A percentile compares a stretch with the other conserved stretches of the same genome.
phyloP scores from a whole-genome alignment of 2,888 invertebrate genomes.

The Xestia c-nigrum region DNA sequence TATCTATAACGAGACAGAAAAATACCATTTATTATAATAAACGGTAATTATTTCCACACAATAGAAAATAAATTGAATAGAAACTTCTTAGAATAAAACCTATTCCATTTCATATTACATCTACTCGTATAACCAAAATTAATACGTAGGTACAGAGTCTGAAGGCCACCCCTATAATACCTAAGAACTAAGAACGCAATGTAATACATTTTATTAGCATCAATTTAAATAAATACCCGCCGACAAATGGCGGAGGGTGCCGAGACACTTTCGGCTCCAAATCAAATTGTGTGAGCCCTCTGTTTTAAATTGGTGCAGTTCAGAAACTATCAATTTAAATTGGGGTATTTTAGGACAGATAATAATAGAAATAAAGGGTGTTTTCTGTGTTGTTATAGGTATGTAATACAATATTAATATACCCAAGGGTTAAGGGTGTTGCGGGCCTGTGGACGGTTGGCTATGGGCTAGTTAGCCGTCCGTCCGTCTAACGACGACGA shows the following conservation, averaged over 20 bases:
- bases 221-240: conserved; percentile 68
- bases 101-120: conserved; percentile 18
- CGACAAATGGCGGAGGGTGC: conserved; percentile 52
- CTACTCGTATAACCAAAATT: conserved; percentile 27
- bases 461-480: too few relatives aligned
- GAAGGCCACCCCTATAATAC: conserved; percentile 28
- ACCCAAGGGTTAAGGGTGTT: neutral
- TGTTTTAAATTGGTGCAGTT: conserved; percentile 53
- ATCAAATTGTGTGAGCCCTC: conserved; percentile 58
- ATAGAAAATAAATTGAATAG: conserved; percentile 9
- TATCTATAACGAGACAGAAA: too few relatives aligned
- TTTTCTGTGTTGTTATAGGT: neutral
- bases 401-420: neutral
- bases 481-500: too few relatives aligned
- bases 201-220: conserved; percentile 68
- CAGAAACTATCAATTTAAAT: conserved; percentile 56
- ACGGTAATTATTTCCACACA: neutral
- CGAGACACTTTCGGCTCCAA: conserved; percentile 56
- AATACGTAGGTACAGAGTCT: conserved; percentile 25
- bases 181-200: conserved; percentile 55
- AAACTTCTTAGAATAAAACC: neutral
- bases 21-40: too few relatives aligned
- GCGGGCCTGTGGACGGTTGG: too few relatives aligned
- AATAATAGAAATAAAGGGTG: neutral
- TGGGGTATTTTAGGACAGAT: conserved; percentile 26